Evolutionary conservation across 2,888 invertebrate genomes (phyloP).

Genomic region (Osedax fenrisi): DNA sequence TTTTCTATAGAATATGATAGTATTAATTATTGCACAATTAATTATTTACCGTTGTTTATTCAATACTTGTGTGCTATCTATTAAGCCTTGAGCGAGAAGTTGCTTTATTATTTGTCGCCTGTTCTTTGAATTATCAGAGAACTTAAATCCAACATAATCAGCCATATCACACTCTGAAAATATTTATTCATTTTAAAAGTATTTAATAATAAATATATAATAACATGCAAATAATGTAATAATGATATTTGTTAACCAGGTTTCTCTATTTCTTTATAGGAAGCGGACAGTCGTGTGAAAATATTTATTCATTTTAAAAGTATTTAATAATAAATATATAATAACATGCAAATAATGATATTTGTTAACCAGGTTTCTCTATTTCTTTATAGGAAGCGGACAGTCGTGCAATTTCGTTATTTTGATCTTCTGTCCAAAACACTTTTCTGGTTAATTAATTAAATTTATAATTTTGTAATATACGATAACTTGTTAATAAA

Average conservation of each 20-base stretch:
- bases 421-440: not conserved
- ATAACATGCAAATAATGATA: too few relatives aligned
- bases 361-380: not conserved
- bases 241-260: too few relatives aligned
- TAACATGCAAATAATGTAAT: too few relatives aligned
- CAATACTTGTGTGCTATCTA: not conserved
- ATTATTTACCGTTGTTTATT: not conserved
- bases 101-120: not conserved
- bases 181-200: not conserved
- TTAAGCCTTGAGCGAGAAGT: not conserved
- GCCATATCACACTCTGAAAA: not conserved
- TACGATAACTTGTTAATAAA: too few relatives aligned
- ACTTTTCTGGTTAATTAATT: not conserved
- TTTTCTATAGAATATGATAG: not conserved
- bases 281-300: not conserved
- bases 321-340: too few relatives aligned
- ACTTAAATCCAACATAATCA: not conserved
- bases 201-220: too few relatives aligned
- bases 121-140: not conserved
- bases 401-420: not conserved
- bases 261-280: not conserved
- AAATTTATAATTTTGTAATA: too few relatives aligned
- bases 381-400: not conserved
- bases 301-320: not conserved
- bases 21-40: not conserved